Evolutionary conservation across 2,888 invertebrate species (phyloP), one percentile per base, ranked within the genome.

Genomic region (Euplexia lucipara): DNA sequence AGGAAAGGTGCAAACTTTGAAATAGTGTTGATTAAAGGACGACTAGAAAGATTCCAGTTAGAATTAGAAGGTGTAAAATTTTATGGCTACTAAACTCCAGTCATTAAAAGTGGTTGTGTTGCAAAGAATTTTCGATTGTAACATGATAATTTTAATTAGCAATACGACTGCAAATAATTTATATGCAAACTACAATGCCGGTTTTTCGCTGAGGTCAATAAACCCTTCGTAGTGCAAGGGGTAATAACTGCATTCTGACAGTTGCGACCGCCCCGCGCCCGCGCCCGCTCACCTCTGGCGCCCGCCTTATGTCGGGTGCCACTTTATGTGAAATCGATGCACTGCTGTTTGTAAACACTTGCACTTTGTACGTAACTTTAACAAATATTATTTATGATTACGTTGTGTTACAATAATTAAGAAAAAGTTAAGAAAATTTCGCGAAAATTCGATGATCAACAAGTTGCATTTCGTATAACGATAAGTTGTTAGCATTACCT

Each of bases 291-390:
- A 65, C 65, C 53, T 49, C 30, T 45, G 60, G 32, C 74, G 60
- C 66, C 70, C 61, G 73, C 77, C 75, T 75, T 66, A 71, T 65
- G 76, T 70, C 72, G 76, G 77, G 79, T 72, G 78, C 79, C 89
- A 88, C 85, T 95, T 95, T 95, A 95, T 95, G 95, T 91, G 94
- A 94, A 95, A 95, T 95, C 95, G 95, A 95, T 95, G 95, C 92
- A 90, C 70, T 86, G 83, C 86, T 95, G 95, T 95, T 95, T 92
- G 94, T 94, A 95, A 95, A 95, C 95, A 94, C 90, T 88, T 90
- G 90, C 91, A 90, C 84, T 87, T 75, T 69, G 69, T 61, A 77
- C 66, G 53, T 51, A 67, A 59, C 35, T 60, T 61, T 52, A 52
- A 22, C 34, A 42, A 61, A 54, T 63, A 64, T 44, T 54, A 66